Evolutionary conservation across 2,113 vertebrate genomes (phyloP).

Genomic region (Ifrita kowaldi): DNA sequence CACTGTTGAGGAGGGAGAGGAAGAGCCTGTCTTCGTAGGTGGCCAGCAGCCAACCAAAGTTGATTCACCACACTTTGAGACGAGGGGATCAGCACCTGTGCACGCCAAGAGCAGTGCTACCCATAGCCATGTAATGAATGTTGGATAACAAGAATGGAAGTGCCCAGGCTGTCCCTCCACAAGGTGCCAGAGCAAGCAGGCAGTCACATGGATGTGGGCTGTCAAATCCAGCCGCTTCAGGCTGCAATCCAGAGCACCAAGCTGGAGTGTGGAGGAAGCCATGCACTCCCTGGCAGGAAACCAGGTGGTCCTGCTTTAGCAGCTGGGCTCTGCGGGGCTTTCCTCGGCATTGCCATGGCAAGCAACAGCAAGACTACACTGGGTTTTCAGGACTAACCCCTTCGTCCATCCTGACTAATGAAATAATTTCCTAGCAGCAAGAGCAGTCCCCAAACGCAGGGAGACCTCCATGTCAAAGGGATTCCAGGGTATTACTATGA

Average conservation of each 20-base stretch:
- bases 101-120: accelerated
- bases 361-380: accelerated
- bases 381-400: background rate
- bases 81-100: too few species aligned
- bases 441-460: background rate
- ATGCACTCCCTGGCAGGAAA: accelerated
- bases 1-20: background rate
- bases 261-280: background rate
- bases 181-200: background rate
- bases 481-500: background rate
- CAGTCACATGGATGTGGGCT: accelerated
- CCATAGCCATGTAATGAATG: background rate
- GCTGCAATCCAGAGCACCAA: background rate
- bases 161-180: accelerated
- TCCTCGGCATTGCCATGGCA: background rate
- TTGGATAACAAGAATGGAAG: background rate
- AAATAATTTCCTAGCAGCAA: background rate
- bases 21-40: background rate
- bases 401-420: background rate
- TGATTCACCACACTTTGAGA: background rate
- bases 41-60: background rate
- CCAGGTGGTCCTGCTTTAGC: background rate
- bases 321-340: accelerated
- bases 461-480: background rate
- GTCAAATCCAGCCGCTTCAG: background rate